phyloP scores from a whole-genome alignment of 1,140 invertebrate genomes.

The Drosophila auraria region DNA sequence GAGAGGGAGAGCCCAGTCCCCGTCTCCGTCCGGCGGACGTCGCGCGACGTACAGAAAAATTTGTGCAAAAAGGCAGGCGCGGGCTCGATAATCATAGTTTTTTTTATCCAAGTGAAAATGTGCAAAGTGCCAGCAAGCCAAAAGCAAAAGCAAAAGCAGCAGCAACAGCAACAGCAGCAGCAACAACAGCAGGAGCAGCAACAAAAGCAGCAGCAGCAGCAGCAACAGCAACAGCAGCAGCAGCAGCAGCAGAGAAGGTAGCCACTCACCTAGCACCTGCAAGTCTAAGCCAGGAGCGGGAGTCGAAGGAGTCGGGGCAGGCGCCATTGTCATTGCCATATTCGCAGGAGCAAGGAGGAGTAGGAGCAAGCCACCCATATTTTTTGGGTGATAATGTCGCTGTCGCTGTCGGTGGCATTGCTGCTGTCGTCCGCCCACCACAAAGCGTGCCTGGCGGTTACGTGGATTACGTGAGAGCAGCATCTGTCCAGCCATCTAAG shows the following conservation, averaged over 20 bases:
- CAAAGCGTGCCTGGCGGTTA: constrained; percentile 62
- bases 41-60: constrained; percentile 75
- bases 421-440: constrained; percentile 38
- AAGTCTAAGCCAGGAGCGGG: constrained; percentile 16
- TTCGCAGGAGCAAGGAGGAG: constrained; percentile 18
- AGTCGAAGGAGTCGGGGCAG: constrained; percentile 43
- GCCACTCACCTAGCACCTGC: constrained; percentile 15
- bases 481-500: constrained; percentile 15
- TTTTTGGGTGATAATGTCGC: constrained; percentile 46
- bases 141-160: constrained; percentile 9
- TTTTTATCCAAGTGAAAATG: constrained; percentile 67
- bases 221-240: constrained; percentile 10
- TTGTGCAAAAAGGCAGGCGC: constrained; percentile 65
- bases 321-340: constrained; percentile 78
- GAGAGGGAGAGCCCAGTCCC: neutral
- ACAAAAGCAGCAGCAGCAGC: neutral
- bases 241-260: neutral
- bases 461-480: constrained; percentile 70
- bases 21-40: constrained; percentile 12
- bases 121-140: constrained; percentile 49
- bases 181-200: constrained; percentile 11
- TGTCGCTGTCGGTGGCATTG: constrained; percentile 48
- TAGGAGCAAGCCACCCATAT: constrained; percentile 8
- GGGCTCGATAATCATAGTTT: constrained; percentile 32
- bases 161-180: constrained; percentile 4